Evolutionary conservation across 2,888 invertebrate genomes (phyloP).

Genomic region (Xylocampa areola): DNA sequence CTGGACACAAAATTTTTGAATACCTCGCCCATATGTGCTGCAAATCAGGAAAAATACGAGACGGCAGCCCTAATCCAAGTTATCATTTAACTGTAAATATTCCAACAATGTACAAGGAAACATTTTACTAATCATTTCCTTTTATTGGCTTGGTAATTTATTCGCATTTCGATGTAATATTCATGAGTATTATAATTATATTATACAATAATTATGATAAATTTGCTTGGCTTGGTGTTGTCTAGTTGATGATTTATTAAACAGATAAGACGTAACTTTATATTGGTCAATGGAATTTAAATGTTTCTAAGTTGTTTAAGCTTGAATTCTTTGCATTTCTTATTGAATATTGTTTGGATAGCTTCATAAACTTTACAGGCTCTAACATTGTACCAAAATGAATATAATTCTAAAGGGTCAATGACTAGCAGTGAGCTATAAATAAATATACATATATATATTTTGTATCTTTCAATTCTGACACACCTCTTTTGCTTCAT

Average conservation of each 20-base stretch:
- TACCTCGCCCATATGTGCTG: no score
- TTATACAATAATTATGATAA: conserved; percentile 32
- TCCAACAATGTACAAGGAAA: conserved; percentile 27
- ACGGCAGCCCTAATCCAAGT: no score
- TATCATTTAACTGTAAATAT: conserved; percentile 28
- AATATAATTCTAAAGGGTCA: no score
- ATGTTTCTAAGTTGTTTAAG: neutral
- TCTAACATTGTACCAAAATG: no score
- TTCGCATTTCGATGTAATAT: conserved; percentile 25
- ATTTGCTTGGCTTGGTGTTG: conserved; percentile 23
- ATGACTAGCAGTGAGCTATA: no score
- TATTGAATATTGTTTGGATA: neutral
- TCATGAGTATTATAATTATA: conserved; percentile 30
- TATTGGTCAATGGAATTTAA: conserved; percentile 5
- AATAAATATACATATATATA: no score
- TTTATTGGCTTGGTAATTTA: conserved; percentile 36
- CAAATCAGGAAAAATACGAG: no score
- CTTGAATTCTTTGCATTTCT: neutral
- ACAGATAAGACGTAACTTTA: conserved; percentile 13
- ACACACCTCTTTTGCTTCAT: no score
- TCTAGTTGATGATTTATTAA: conserved; percentile 22
- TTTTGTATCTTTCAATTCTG: no score
- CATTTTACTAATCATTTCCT: conserved; percentile 39
- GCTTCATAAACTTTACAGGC: no score
- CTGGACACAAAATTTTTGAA: no score